Evolutionary conservation across 2,888 invertebrate species (phyloP), one percentile per base, ranked within the genome.

Genomic region (Noctua janthina): DNA sequence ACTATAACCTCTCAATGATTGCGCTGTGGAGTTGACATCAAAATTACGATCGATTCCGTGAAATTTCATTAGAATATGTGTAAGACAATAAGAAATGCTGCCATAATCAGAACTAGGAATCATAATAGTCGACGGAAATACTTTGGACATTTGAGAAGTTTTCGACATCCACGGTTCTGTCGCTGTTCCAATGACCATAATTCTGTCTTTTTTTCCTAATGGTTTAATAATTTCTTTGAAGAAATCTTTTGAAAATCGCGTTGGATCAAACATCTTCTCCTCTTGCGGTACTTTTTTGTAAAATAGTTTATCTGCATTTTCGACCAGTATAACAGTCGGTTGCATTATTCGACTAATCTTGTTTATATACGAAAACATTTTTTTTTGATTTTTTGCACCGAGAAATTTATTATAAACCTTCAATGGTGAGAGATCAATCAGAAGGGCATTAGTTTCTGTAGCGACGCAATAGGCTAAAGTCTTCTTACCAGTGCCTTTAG

Each of bases 391-490:
- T 91, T 98, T 98, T 86, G 97, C 97, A 0, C 98, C 98, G 1
- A 97, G 97, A 92, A 98, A 98, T 94, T 98, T 98, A 71, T 98
- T 97, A 29, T 97, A 97, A 11, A 98, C 95, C 87, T 98, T 97
- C 69, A 97, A 94, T 0, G 98, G 98, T 0, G 98, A 98, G 23
- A 99, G 94, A 91, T 99, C 98, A 92, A 99, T 98, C 23, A 99
- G 93, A 67, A 98, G 97, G 8, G 98, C 98, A 74, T 98, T 98
- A 0, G 98, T 97, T 94, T 98, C 98, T 3, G 97, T 97, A 86
- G 98, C 98, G 51, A 99, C 96, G 0, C 98, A 98, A 89, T 98
- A 97, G 0, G 98, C 97, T 76, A 99, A 94, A 83, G 98, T 97
- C 90, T 97, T 97, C 94, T 99, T 98, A 0, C 98, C 99, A 59